These are phyloP conservation scores for Tinamus guttatus DNA, from an alignment of 2,113 vertebrate species.

Conservation along the genomic window DNA sequence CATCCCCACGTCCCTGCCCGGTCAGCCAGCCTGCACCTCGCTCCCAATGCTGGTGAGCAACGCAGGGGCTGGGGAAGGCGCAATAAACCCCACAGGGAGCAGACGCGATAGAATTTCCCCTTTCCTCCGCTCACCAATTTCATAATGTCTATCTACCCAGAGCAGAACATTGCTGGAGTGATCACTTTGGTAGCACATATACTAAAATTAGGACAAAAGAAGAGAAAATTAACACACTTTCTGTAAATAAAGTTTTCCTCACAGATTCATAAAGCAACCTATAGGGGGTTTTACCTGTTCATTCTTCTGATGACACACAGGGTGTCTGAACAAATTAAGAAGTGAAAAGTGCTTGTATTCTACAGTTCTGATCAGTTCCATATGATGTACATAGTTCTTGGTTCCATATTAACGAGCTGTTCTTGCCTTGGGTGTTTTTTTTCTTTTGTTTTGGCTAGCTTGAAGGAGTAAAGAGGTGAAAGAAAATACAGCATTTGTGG, in stretches of 20 bases:
- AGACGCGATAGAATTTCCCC: rapidly evolving
- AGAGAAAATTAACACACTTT: not conserved
- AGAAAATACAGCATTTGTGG: slow-evolving; percentile 2
- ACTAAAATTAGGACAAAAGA: not conserved
- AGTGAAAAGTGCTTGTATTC: rapidly evolving
- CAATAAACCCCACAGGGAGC: not conserved
- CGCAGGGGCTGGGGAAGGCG: rapidly evolving
- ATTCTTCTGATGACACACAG: rapidly evolving
- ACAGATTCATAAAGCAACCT: rapidly evolving
- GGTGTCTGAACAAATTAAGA: rapidly evolving
- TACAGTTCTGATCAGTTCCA: not conserved
- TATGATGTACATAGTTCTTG: not conserved
- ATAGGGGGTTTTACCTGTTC: rapidly evolving
- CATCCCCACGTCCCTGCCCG: not conserved
- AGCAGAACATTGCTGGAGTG: not conserved
- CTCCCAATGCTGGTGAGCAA: not conserved
- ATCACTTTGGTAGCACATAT: not conserved
- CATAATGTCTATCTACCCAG: rapidly evolving
- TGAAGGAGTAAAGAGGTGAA: slow-evolving; percentile 25
- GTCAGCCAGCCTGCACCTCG: not conserved
- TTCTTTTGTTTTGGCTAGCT: not conserved
- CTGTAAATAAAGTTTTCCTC: not conserved
- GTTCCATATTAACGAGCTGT: not conserved
- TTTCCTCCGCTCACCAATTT: not conserved
- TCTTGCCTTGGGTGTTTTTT: not conserved